These are phyloP conservation scores for Aphidius colemani DNA, from an alignment of 2,888 invertebrate species.

Conservation along the genomic window DNA sequence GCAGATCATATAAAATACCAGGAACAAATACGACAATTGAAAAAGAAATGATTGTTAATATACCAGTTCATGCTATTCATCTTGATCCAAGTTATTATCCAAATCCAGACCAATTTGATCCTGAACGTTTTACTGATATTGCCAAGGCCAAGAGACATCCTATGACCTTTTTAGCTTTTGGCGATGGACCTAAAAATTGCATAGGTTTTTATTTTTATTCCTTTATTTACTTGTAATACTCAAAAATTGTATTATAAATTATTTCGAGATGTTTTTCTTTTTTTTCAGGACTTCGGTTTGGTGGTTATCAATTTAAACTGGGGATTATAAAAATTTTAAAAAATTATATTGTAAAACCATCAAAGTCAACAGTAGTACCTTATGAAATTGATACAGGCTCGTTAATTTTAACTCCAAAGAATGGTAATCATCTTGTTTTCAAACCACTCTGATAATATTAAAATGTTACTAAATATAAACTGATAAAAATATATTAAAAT, in stretches of 20 bases:
- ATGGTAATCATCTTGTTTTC: conserved; percentile 44
- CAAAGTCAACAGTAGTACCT: conserved; percentile 45
- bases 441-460: no score
- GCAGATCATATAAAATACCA: conserved; percentile 30
- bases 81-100: conserved; percentile 30
- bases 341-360: conserved; percentile 52
- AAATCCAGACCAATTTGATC: conserved; percentile 46
- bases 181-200: conserved; percentile 52
- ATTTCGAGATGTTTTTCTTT: background rate
- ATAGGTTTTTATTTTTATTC: conserved; percentile 44
- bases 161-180: conserved; percentile 46
- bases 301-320: conserved; percentile 53
- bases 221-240: no score
- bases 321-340: conserved; percentile 51
- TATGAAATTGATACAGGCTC: conserved; percentile 39
- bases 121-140: conserved; percentile 44
- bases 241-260: background rate
- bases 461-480: no score
- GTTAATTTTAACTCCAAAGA: conserved; percentile 41
- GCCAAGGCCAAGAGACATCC: conserved; percentile 36
- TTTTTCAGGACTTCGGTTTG: conserved; percentile 39
- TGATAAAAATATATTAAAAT: no score
- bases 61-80: conserved; percentile 31
- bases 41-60: conserved; percentile 22
- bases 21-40: conserved; percentile 28